These are phyloP conservation scores for Pagetopsis macropterus DNA, from an alignment of 2,797 vertebrate genomes.

Conservation along the genomic window DNA sequence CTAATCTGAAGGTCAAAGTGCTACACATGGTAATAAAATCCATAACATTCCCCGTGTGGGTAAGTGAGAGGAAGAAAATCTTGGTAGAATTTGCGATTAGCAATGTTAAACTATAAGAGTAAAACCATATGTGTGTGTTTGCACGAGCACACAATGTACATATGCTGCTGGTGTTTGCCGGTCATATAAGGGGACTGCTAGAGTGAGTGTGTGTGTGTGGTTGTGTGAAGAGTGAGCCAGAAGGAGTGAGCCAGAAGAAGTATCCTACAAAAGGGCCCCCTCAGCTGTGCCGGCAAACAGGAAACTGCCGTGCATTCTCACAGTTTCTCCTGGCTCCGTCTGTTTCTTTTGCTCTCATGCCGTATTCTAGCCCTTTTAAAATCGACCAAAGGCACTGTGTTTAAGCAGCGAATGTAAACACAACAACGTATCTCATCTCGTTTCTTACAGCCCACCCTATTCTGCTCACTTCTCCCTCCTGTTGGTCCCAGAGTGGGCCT, in stretches of 20 bases:
- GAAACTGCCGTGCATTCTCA: slow-evolving; percentile 74
- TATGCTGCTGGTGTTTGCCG: slow-evolving; percentile 27
- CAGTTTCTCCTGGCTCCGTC: slow-evolving; percentile 65
- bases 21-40: background rate
- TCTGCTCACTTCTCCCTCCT: slow-evolving; percentile 34
- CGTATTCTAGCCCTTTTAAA: slow-evolving; percentile 27
- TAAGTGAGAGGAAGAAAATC: background rate
- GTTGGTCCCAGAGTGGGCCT: slow-evolving; percentile 56
- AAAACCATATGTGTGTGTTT: slow-evolving; percentile 38
- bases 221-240: slow-evolving; percentile 48
- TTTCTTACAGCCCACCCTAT: slow-evolving; percentile 34
- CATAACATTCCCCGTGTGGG: background rate
- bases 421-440: slow-evolving; percentile 33
- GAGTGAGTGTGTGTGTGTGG: slow-evolving; percentile 4
- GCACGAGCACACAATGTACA: slow-evolving; percentile 29
- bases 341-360: slow-evolving; percentile 47
- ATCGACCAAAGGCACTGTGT: slow-evolving; percentile 32
- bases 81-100: background rate
- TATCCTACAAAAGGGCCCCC: slow-evolving; percentile 68
- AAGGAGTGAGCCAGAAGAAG: slow-evolving; percentile 56
- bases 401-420: slow-evolving; percentile 36
- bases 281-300: slow-evolving; percentile 76
- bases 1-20: background rate
- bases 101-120: slow-evolving; percentile 15
- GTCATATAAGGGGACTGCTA: slow-evolving; percentile 39